These are phyloP conservation scores for Erynnis tages DNA, from an alignment of 2,888 invertebrate species.

Conservation along the genomic window DNA sequence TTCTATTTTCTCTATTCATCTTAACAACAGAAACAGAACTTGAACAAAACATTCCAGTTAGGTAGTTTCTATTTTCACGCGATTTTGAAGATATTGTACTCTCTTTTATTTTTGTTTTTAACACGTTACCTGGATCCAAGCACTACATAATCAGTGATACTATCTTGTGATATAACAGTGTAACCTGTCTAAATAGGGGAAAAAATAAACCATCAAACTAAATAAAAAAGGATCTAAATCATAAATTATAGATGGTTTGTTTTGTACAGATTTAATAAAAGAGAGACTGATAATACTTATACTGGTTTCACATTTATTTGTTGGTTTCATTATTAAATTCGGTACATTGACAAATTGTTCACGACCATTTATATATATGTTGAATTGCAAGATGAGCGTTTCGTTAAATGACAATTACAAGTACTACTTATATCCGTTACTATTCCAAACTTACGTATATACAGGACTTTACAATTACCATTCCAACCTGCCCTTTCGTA, in stretches of 20 bases:
- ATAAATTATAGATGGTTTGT: conserved; percentile 56
- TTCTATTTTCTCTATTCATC: no score
- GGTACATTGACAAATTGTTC: conserved; percentile 59
- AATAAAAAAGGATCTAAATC: conserved; percentile 35
- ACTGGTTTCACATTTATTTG: conserved; percentile 71
- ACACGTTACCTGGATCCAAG: no score
- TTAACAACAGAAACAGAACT: no score
- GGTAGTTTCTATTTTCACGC: no score
- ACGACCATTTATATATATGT: conserved; percentile 42
- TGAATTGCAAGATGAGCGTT: conserved; percentile 47
- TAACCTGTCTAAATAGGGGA: not conserved
- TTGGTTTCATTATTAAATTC: conserved; percentile 69
- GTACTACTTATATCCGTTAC: conserved; percentile 37
- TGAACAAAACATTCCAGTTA: no score
- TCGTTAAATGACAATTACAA: conserved; percentile 31
- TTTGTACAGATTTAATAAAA: conserved; percentile 81
- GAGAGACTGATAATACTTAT: conserved; percentile 78
- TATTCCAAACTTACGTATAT: conserved; percentile 67
- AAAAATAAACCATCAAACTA: conserved; percentile 36
- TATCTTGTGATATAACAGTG: no score
- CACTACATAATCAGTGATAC: no score
- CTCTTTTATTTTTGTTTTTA: no score
- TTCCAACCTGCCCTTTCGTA: conserved; percentile 59
- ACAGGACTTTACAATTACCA: conserved; percentile 60
- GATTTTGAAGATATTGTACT: no score